phyloP scores from a whole-genome alignment of 2,888 invertebrate species.

The Apotomis betuletana region DNA sequence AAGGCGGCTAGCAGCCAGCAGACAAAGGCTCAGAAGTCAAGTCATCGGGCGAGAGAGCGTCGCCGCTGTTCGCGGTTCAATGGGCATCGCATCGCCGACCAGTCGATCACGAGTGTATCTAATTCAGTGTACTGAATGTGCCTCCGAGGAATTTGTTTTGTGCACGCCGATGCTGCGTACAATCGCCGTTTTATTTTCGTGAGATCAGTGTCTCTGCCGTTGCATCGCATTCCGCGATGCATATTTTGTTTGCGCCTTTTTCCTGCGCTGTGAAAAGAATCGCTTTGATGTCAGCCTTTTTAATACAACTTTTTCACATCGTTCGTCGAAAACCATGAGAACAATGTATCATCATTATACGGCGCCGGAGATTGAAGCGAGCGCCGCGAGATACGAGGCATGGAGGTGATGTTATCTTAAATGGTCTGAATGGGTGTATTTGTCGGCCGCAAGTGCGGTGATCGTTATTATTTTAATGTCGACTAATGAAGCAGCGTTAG shows the following conservation, averaged over 20 bases:
- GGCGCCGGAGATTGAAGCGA: slow-evolving; percentile 47
- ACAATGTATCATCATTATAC: slow-evolving; percentile 40
- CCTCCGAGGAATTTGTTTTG: slow-evolving; percentile 78
- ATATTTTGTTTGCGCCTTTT: slow-evolving; percentile 70
- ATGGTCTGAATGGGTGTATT: slow-evolving; percentile 52
- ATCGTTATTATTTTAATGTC: slow-evolving; percentile 71
- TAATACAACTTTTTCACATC: slow-evolving; percentile 28
- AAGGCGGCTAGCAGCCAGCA: slow-evolving; percentile 14
- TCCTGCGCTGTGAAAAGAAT: slow-evolving; percentile 55
- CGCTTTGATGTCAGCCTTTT: slow-evolving; percentile 60
- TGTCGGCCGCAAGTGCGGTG: slow-evolving; percentile 54
- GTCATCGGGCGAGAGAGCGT: slow-evolving; percentile 45
- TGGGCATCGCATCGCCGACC: slow-evolving; percentile 59
- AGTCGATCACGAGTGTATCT: slow-evolving; percentile 77
- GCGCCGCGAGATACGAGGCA: slow-evolving; percentile 49
- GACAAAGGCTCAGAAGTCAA: slow-evolving; percentile 40
- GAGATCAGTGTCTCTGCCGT: slow-evolving; percentile 68
- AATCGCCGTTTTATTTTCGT: slow-evolving; percentile 77
- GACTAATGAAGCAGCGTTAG: slow-evolving; percentile 67
- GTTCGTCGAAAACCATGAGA: slow-evolving; percentile 42
- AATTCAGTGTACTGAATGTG: slow-evolving; percentile 77
- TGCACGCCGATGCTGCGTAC: slow-evolving; percentile 69
- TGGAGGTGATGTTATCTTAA: slow-evolving; percentile 48
- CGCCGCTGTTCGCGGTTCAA: slow-evolving; percentile 62
- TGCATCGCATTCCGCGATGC: slow-evolving; percentile 65